phyloP scores from a whole-genome alignment of 2,888 invertebrate genomes.

The Morpho deidamia region DNA sequence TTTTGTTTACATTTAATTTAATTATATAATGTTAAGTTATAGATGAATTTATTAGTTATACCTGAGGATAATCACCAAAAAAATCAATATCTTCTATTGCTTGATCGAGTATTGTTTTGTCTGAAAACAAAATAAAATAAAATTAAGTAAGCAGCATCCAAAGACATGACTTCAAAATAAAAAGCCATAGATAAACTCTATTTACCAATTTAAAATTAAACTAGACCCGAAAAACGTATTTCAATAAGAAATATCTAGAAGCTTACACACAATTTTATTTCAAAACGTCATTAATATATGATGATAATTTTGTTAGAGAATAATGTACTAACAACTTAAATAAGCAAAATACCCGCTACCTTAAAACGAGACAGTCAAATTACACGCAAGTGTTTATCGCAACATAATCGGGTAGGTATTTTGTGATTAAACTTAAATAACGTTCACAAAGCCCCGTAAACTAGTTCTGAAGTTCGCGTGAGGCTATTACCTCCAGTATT shows the following conservation, averaged over 20 bases:
- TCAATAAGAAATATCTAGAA: no score
- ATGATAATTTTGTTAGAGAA: no score
- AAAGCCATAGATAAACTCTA: no score
- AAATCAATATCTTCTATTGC: constrained; percentile 81
- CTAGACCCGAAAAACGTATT: no score
- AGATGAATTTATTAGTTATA: constrained; percentile 38
- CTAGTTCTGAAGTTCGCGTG: constrained; percentile 45
- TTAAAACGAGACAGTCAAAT: not conserved
- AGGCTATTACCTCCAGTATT: constrained; percentile 37
- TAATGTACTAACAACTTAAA: not conserved
- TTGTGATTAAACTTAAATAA: constrained; percentile 57
- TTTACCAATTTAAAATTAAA: no score
- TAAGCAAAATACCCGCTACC: not conserved
- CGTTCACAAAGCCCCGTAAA: constrained; percentile 40
- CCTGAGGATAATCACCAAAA: constrained; percentile 75
- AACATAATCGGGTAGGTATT: constrained; percentile 40
- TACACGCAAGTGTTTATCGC: constrained; percentile 45
- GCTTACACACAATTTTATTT: no score
- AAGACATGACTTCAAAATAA: no score
- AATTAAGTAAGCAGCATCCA: not conserved
- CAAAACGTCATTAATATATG: no score
- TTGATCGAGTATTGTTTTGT: constrained; percentile 82
- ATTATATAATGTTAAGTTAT: no score
- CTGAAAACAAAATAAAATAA: constrained; percentile 61
- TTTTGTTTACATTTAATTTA: no score